Conservation (phyloP, 2,888 invertebrate species). For the Oxystoma pomonae region DNA sequence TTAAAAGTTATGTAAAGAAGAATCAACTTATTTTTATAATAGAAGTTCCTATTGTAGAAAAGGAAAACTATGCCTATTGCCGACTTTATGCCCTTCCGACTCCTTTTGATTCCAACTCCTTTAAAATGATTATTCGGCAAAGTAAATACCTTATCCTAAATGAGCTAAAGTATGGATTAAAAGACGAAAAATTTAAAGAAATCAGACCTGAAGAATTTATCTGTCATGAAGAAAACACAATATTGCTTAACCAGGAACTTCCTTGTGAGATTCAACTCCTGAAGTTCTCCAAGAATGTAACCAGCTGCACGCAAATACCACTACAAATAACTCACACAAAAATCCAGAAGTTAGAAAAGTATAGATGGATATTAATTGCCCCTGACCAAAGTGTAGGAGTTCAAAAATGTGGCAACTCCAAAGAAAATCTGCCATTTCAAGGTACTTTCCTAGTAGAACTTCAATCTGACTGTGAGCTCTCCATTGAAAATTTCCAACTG, state of each 20-base stretch:
- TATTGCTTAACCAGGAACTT: too few relatives aligned
- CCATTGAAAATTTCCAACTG: too few relatives aligned
- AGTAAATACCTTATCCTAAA: conserved; percentile 12
- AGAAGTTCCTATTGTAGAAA: conserved; percentile 18
- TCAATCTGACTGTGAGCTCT: too few relatives aligned
- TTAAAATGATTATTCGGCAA: conserved; percentile 6
- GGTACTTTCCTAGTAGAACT: too few relatives aligned
- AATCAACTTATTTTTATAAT: conserved; percentile 16
- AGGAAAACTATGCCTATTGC: conserved; percentile 17
- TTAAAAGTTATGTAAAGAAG: conserved; percentile 18
- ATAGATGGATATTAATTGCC: conserved; percentile 8
- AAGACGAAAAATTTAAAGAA: too few relatives aligned
- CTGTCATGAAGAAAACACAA: too few relatives aligned
- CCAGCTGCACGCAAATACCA: too few relatives aligned
- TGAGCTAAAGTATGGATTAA: too few relatives aligned
- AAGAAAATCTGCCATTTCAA: conserved; percentile 5
- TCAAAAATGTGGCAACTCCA: conserved; percentile 6
- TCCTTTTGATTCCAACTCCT: conserved; percentile 1
- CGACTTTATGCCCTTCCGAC: conserved; percentile 8
- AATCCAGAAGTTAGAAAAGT: conserved; percentile 7
- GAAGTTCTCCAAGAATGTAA: too few relatives aligned
- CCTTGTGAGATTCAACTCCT: too few relatives aligned
- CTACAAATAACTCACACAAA: neutral
- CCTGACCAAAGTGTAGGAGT: neutral
- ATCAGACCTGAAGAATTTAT: too few relatives aligned